phyloP scores from a whole-genome alignment of 2,113 vertebrate genomes.

The Cinclus cinclus region DNA sequence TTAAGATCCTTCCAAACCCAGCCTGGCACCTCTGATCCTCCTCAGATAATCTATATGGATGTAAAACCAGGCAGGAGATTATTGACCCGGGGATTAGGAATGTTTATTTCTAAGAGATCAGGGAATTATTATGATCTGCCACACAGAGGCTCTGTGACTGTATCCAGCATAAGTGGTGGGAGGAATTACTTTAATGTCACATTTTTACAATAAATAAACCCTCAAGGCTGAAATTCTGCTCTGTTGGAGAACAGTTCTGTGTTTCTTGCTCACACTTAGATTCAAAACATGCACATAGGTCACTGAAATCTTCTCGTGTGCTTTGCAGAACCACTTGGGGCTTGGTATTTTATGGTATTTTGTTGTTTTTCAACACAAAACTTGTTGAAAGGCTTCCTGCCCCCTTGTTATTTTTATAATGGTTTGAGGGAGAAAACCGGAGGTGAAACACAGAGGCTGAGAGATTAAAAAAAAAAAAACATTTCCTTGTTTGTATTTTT shows the following conservation, averaged over 20 bases:
- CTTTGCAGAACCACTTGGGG: not conserved
- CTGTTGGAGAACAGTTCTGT: not conserved
- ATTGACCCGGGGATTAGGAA: not conserved
- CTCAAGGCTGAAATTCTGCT: not conserved
- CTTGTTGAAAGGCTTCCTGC: not conserved
- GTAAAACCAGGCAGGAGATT: not conserved
- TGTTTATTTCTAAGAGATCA: not conserved
- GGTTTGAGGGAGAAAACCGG: not conserved
- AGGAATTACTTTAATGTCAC: not conserved
- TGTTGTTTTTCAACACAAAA: not conserved
- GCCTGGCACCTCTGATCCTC: not conserved
- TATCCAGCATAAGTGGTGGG: not conserved
- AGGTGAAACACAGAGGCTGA: not conserved
- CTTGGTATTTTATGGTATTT: not conserved
- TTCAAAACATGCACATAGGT: not conserved
- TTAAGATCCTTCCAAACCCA: not conserved
- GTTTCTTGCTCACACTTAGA: not conserved
- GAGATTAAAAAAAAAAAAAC: not conserved
- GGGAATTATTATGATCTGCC: not conserved
- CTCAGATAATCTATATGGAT: accelerated
- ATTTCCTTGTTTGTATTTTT: not conserved
- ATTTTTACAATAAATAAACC: not conserved
- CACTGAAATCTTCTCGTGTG: not conserved
- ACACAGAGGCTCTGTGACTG: not conserved
- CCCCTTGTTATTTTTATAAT: not conserved